Conservation (phyloP, 2,888 invertebrate genomes). For the Plebejus melissa region DNA sequence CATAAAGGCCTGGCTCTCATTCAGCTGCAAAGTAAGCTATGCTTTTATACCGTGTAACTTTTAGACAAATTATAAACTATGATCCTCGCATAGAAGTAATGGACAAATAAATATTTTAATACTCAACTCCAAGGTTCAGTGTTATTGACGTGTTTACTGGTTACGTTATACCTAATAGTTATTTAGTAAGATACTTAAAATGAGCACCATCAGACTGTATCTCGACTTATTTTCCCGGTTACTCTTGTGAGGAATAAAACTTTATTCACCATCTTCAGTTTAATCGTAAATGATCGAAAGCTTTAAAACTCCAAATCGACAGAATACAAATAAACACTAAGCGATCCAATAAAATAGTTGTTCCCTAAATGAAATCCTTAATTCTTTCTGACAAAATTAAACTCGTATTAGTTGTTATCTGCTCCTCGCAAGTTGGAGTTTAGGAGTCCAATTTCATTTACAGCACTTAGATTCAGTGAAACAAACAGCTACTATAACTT, state of each 20-base stretch:
- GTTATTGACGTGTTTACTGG: not conserved
- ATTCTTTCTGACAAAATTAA: conserved; percentile 8
- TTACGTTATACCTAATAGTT: not conserved
- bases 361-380: conserved; percentile 27
- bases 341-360: conserved; percentile 28
- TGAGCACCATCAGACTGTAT: not conserved
- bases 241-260: not conserved
- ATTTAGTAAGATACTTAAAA: not conserved
- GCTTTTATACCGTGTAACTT: not conserved
- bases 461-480: not conserved
- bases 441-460: not conserved
- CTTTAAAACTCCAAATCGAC: conserved; percentile 22
- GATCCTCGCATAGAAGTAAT: not conserved
- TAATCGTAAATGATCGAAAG: conserved; percentile 6
- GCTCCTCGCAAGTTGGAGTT: not conserved
- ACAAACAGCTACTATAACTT: not conserved
- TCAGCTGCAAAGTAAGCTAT: conserved; percentile 87
- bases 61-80: not conserved
- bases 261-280: not conserved
- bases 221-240: not conserved
- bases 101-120: not conserved
- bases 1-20: conserved; percentile 91
- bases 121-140: not conserved
- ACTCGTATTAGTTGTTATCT: conserved; percentile 7
- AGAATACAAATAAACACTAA: conserved; percentile 24